A percentile compares a stretch with the other conserved stretches of the same genome.
Conservation (phyloP, 2,113 vertebrate genomes). For the Mandrillus leucophaeus region DNA sequence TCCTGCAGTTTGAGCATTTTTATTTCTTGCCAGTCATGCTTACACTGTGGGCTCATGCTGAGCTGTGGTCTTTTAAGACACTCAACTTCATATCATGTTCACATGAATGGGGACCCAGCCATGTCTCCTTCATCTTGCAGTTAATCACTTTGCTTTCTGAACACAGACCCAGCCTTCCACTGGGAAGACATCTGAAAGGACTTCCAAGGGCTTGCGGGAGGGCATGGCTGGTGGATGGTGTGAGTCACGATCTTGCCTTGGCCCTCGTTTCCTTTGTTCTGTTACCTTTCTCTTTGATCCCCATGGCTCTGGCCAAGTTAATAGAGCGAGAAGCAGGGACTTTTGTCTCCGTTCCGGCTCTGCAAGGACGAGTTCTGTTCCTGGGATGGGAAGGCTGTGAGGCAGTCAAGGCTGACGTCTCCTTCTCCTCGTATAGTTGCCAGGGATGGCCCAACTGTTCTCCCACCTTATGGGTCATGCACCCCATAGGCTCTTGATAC, state of each 20-base stretch:
- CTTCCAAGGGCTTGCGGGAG: constrained; percentile 43
- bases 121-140: neutral
- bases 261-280: constrained; percentile 35
- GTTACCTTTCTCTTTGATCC: constrained; percentile 75
- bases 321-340: constrained; percentile 56
- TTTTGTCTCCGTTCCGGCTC: constrained; percentile 64
- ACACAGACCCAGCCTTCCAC: constrained; percentile 28
- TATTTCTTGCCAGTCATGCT: neutral
- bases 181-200: constrained; percentile 41
- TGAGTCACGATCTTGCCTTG: constrained; percentile 72
- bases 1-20: neutral
- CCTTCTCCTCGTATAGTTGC: neutral
- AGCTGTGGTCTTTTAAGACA: neutral
- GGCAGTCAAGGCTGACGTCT: constrained; percentile 46
- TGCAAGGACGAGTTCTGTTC: constrained; percentile 65
- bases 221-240: neutral
- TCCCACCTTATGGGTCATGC: neutral
- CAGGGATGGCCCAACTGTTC: neutral
- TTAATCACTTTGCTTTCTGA: neutral
- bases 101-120: neutral
- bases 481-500: neutral
- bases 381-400: constrained; percentile 43
- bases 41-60: neutral
- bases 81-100: neutral
- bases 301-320: constrained; percentile 42